Evolutionary conservation across 2,888 invertebrate genomes (phyloP).

Genomic region (Idaea aversata): DNA sequence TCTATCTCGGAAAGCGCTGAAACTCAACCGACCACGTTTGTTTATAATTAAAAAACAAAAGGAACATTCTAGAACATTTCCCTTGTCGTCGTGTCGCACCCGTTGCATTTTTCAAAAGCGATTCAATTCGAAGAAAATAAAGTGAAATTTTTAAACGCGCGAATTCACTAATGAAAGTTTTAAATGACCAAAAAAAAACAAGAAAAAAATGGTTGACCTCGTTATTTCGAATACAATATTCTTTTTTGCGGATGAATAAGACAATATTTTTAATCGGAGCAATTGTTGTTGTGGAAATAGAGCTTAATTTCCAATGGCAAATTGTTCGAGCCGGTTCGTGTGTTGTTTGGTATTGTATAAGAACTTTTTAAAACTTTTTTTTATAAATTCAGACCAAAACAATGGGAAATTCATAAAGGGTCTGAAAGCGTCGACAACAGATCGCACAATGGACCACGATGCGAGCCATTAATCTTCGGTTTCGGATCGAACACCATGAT

Average conservation of each 20-base stretch:
- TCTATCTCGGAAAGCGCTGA: conserved; percentile 14
- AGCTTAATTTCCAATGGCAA: conserved; percentile 27
- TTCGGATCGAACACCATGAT: conserved; percentile 58
- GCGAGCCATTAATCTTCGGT: conserved; percentile 71
- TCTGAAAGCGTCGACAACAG: conserved; percentile 65
- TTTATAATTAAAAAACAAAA: conserved; percentile 20
- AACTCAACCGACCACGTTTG: conserved; percentile 9
- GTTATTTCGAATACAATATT: conserved; percentile 65
- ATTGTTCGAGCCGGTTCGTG: conserved; percentile 14
- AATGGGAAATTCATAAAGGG: conserved; percentile 73
- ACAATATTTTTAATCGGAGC: conserved; percentile 21
- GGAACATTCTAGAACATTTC: conserved; percentile 24
- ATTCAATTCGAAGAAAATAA: conserved; percentile 58
- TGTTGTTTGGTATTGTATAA: conserved; percentile 34
- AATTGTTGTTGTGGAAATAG: conserved; percentile 28
- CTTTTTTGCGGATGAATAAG: conserved; percentile 37
- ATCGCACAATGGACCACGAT: conserved; percentile 61
- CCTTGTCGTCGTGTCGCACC: conserved; percentile 19
- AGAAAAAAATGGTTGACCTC: conserved; percentile 68
- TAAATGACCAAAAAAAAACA: conserved; percentile 66
- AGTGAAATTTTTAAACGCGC: conserved; percentile 61
- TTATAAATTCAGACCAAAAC: conserved; percentile 68
- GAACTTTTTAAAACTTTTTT: conserved; percentile 63
- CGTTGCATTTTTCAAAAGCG: conserved; percentile 33
- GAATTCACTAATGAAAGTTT: conserved; percentile 77